Conservation (phyloP, 64 coral and sea anemone genomes). For the Actinia equina region DNA sequence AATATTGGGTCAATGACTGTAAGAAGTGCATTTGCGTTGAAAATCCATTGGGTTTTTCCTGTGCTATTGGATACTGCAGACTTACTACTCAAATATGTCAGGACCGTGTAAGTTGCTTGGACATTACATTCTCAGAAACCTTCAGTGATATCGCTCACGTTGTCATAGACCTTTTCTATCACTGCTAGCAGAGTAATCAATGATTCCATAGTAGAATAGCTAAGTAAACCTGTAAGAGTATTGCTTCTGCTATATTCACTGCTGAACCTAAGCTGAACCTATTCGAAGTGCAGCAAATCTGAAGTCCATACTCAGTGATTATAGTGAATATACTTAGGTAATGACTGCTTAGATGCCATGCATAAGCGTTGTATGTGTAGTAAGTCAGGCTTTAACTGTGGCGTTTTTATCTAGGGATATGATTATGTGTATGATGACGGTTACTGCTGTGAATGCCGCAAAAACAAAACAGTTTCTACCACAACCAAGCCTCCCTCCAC, state of each 20-base stretch:
- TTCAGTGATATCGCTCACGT: too few species aligned
- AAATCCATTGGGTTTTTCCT: conserved; percentile 24
- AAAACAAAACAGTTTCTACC: conserved; percentile 5
- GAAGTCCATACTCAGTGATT: too few species aligned
- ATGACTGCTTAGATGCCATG: too few species aligned
- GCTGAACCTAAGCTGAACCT: too few species aligned
- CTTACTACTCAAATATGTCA: conserved; percentile 48
- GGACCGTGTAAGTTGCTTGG: conserved; percentile 27
- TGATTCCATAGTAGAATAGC: too few species aligned
- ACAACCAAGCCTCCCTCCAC: conserved; percentile 12
- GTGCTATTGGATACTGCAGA: conserved; percentile 41
- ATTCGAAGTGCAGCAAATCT: too few species aligned
- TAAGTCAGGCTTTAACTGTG: neutral
- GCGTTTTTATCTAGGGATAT: conserved; percentile 31
- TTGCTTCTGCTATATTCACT: too few species aligned
- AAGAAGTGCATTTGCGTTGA: conserved; percentile 60
- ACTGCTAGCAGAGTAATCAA: too few species aligned
- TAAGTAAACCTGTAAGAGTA: too few species aligned
- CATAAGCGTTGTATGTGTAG: too few species aligned
- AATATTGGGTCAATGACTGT: conserved; percentile 41
- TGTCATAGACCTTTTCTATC: too few species aligned
- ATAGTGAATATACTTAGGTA: too few species aligned
- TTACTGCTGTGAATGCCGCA: conserved; percentile 57
- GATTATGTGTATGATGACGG: conserved; percentile 48
- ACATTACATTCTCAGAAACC: neutral